Base-by-base conservation (phyloP, 2,888 invertebrate genomes). In the Thumatha senex region DNA sequence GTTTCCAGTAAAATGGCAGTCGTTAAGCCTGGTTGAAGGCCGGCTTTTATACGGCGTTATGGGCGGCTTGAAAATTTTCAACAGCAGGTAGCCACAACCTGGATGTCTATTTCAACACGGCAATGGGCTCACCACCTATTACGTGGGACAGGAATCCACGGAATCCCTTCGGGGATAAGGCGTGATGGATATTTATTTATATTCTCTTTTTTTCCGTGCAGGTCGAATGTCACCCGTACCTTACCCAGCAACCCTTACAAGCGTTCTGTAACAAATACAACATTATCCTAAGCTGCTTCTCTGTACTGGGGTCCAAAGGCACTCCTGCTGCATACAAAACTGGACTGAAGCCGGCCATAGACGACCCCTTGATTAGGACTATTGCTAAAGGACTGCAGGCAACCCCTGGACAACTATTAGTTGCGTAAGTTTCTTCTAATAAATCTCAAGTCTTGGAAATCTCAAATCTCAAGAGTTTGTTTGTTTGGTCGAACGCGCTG, bases 211-310 rank as follows among this genome's bases (percentile, higher is more conserved):
- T 34, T 33, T 3, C 8, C 24, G 59, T 62, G 3, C 80, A 96
- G 95, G 92, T 96, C 57, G 97, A 97, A 84, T 94, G 96, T 52
- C 96, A 97, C 78, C 95, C 96, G 0, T 96, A 96, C 77, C 85
- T 96, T 33, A 93, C 87, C 1, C 96, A 97, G 70, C 91, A 89
- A 40, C 92, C 94, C 31, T 77, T 97, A 1, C 92, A 94, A 7
- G 92, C 93, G 0, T 96, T 93, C 73, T 95, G 96, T 72, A 89
- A 92, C 31, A 88, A 93, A 2, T 93, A 93, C 14, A 92, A 92
- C 46, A 94, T 98, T 36, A 84, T 88, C 1, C 82, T 97, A 0
- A 96, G 95, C 18, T 96, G 96, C 7, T 98, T 95, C 82, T 96
- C 96, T 67, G 95, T 95, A 0, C 87, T 98, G 8, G 97, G 96